These are phyloP conservation scores for Cabera pusaria DNA, from an alignment of 2,888 invertebrate genomes.

Conservation along the genomic window DNA sequence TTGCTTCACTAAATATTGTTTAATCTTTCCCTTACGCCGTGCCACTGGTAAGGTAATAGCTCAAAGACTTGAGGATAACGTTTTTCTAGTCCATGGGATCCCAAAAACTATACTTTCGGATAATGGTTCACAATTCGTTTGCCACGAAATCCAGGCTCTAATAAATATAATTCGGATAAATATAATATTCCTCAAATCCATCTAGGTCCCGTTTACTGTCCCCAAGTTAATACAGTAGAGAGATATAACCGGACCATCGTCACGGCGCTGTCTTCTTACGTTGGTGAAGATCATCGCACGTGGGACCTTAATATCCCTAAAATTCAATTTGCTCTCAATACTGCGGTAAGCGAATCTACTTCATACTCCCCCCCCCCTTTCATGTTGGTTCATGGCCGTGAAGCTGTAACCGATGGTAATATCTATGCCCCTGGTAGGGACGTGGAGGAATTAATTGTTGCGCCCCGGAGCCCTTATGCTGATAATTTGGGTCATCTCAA, in stretches of 20 bases:
- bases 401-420: not conserved
- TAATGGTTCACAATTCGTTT: not conserved
- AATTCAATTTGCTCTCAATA: slow-evolving; percentile 1
- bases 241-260: slow-evolving; percentile 34
- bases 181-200: slow-evolving; percentile 1
- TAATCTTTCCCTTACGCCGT: slow-evolving; percentile 17
- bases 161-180: not conserved
- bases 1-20: slow-evolving; percentile 26
- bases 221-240: slow-evolving; percentile 24
- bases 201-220: slow-evolving; percentile 1
- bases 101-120: not conserved
- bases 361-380: not conserved
- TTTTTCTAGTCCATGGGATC: not conserved
- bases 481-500: not conserved
- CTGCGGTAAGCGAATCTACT: not conserved
- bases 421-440: not conserved
- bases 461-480: not conserved
- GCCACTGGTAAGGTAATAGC: slow-evolving; percentile 18
- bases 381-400: not conserved
- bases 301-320: slow-evolving; percentile 9
- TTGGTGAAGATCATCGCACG: slow-evolving; percentile 13
- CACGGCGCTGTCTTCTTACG: slow-evolving; percentile 16
- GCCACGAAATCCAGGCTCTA: not conserved
- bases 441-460: not conserved
- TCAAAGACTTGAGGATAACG: not conserved